phyloP scores from a whole-genome alignment of 2,888 invertebrate genomes.

The Latrodectus hesperus region DNA sequence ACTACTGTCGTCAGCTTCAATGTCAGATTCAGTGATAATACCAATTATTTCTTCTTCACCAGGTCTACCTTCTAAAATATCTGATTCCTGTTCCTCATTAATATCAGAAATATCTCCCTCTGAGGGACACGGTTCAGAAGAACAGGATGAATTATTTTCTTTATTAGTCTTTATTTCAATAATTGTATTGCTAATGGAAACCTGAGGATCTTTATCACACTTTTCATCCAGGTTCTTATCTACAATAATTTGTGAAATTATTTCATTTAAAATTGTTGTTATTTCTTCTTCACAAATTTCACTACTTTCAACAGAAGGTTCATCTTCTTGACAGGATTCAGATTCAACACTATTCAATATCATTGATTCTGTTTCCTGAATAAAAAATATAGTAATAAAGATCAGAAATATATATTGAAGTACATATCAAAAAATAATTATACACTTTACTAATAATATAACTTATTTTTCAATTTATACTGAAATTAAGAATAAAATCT shows the following conservation, averaged over 20 bases:
- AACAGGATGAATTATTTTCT: no score
- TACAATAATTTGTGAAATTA: not conserved
- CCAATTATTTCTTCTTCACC: conserved; percentile 48
- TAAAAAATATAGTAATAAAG: not conserved
- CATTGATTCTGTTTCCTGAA: not conserved
- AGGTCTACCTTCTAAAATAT: conserved; percentile 28
- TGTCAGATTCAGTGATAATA: conserved; percentile 26
- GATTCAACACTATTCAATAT: not conserved
- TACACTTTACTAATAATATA: no score
- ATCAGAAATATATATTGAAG: no score
- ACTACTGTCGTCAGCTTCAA: conserved; percentile 1
- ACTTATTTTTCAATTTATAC: no score
- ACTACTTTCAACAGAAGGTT: not conserved
- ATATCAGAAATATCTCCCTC: no score
- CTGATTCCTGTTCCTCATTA: conserved; percentile 67
- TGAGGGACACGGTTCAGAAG: no score
- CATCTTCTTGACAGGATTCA: no score
- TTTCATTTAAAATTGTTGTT: not conserved
- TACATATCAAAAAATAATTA: no score
- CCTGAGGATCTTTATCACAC: not conserved
- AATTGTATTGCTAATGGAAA: no score
- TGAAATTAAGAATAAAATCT: no score
- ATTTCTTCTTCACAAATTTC: not conserved
- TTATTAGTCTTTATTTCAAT: no score
- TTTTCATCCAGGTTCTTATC: not conserved